Conservation (phyloP, 2,113 vertebrate species). For the Porphyrio hochstetteri region DNA sequence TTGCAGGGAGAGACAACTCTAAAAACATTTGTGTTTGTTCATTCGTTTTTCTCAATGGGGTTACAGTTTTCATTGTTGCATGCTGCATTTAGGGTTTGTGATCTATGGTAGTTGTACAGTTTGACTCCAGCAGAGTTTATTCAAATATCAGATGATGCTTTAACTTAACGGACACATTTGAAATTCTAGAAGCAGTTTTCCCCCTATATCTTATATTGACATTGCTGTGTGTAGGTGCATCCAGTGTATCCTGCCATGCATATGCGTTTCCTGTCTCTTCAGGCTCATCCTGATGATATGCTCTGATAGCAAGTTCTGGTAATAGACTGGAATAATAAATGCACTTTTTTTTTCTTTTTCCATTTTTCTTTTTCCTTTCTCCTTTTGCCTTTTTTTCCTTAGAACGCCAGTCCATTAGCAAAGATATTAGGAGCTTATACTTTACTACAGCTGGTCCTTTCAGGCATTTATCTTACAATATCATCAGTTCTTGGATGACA, state of each 20-base stretch:
- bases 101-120: background rate
- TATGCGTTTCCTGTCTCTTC: constrained; percentile 4
- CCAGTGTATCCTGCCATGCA: background rate
- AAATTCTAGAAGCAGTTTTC: background rate
- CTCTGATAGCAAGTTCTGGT: background rate
- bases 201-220: background rate
- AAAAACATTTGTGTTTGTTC: background rate
- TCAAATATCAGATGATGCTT: background rate
- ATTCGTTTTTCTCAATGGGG: background rate
- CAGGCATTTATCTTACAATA: constrained; percentile 10
- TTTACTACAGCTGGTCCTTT: background rate
- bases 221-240: background rate
- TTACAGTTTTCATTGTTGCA: background rate
- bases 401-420: background rate
- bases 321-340: constrained; percentile 17
- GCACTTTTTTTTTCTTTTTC: background rate
- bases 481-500: constrained; percentile 12
- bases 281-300: background rate
- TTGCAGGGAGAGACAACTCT: background rate
- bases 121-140: constrained; percentile 19
- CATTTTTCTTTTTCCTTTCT: background rate
- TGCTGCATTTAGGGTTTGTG: background rate
- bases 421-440: background rate
- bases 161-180: background rate
- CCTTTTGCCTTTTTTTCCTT: background rate